Base-by-base conservation (phyloP, 2,797 vertebrate species). In the Alfaro cultratus region DNA sequence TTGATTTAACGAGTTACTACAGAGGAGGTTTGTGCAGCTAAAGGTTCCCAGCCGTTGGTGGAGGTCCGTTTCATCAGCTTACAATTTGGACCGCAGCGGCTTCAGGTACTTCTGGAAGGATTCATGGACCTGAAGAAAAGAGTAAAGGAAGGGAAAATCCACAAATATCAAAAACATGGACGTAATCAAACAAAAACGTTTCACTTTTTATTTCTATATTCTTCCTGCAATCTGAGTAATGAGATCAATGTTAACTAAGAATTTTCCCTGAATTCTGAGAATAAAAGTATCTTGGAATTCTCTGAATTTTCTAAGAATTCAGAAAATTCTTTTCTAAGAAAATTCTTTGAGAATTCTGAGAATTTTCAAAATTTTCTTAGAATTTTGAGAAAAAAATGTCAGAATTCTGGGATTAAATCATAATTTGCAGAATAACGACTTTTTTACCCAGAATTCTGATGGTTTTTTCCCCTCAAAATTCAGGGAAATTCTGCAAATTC, bases 71-170 rank as follows among this genome's bases (percentile, higher is more conserved):
- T 2, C 41, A 68, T 83, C 75, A 51, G 75, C 84, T 99, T 95
- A 99, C 94, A 99, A 95, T 91, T 98, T 98, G 91, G 98, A 94
- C 84, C 96, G 97, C 89, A 99, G 91, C 0, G 97, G 96, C 89
- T 99, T 99, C 93, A 99, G 95, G 90, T 99, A 96, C 89, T 99
- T 99, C 91, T 97, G 84, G 91, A 96, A 98, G 55, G 98, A 99
- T 49, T 97, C 96, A 0, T 99, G 99, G 74, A 99, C 98, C 98
- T 99, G 89, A 10, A 73, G 60, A 78, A 46, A 36, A 77, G 13
- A 88, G 75, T 73, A 62, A 3, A 46, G 18, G 1, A 31, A 21
- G 2, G 45, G 34, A 75, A 73, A 73, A 73, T 55, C 23, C 13
- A 45, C 18, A 62, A 29, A 2, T 51, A 1, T 23, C 0, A 2